phyloP scores from a whole-genome alignment of 92 coral and sea anemone genomes.

The Zoanthus sansibaricus region DNA sequence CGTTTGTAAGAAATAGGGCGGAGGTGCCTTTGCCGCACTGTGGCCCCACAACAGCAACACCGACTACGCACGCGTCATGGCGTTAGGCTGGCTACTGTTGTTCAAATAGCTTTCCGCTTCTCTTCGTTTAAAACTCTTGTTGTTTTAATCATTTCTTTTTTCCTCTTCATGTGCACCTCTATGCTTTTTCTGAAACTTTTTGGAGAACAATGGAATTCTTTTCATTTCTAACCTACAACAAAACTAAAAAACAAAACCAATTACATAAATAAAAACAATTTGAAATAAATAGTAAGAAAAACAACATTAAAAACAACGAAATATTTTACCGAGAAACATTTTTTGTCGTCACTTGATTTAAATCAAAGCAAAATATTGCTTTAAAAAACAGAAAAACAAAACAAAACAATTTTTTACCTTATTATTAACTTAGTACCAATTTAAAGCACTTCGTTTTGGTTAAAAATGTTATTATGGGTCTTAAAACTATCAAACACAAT shows the following conservation, averaged over 20 bases:
- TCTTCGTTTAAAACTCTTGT: not conserved
- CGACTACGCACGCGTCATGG: not conserved
- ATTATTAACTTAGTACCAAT: too few relatives aligned
- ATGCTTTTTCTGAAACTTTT: not conserved
- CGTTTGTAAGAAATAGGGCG: conserved; percentile 56
- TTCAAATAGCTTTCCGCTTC: not conserved
- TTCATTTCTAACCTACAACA: not conserved
- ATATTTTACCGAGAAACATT: not conserved
- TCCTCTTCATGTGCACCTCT: not conserved
- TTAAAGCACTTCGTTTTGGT: too few relatives aligned
- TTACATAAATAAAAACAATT: not conserved
- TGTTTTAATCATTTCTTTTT: not conserved
- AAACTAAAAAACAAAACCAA: not conserved
- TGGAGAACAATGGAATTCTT: not conserved
- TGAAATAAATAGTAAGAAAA: not conserved
- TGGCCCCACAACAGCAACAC: conserved; percentile 17
- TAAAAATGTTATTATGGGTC: too few relatives aligned
- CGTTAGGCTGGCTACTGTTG: not conserved
- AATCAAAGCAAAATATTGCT: too few relatives aligned
- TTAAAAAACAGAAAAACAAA: too few relatives aligned
- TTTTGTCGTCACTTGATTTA: not conserved
- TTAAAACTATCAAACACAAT: not conserved
- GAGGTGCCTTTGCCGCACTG: conserved; percentile 4
- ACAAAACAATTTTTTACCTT: too few relatives aligned
- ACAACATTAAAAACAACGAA: not conserved